These are phyloP conservation scores for Spea hammondii DNA, from an alignment of 2,797 vertebrate species.

Conservation along the genomic window DNA sequence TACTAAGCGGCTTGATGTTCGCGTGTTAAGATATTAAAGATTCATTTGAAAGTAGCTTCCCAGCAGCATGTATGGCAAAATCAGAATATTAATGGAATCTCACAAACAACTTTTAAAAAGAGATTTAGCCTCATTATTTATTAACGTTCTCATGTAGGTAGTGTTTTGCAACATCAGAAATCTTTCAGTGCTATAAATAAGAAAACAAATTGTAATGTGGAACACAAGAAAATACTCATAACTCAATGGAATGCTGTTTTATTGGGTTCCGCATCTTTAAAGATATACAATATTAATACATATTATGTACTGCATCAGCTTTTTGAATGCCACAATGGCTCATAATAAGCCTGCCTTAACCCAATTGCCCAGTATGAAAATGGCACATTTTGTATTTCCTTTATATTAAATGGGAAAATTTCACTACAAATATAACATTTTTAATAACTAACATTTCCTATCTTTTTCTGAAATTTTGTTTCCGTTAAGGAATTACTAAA, in stretches of 20 bases:
- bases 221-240: slow-evolving; percentile 26
- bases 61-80: slow-evolving; percentile 36
- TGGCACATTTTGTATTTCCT: too few relatives aligned
- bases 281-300: slow-evolving; percentile 56
- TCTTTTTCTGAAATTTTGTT: too few relatives aligned
- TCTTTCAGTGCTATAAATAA: slow-evolving; percentile 51
- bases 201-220: slow-evolving; percentile 25
- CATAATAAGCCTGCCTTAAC: too few relatives aligned
- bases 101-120: slow-evolving; percentile 44
- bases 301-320: slow-evolving; percentile 28
- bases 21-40: slow-evolving; percentile 54
- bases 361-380: too few relatives aligned
- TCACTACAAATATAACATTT: too few relatives aligned
- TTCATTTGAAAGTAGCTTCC: slow-evolving; percentile 51
- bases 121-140: slow-evolving; percentile 51
- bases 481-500: too few relatives aligned
- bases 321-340: slow-evolving; percentile 7
- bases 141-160: slow-evolving; percentile 56
- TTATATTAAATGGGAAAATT: too few relatives aligned
- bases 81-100: slow-evolving; percentile 47
- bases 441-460: too few relatives aligned
- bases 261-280: slow-evolving; percentile 49
- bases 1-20: slow-evolving; percentile 49
- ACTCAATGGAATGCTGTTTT: slow-evolving; percentile 57
- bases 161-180: slow-evolving; percentile 52